These are phyloP conservation scores for Gryllus longicercus DNA, from an alignment of 2,888 invertebrate species.

Conservation along the genomic window DNA sequence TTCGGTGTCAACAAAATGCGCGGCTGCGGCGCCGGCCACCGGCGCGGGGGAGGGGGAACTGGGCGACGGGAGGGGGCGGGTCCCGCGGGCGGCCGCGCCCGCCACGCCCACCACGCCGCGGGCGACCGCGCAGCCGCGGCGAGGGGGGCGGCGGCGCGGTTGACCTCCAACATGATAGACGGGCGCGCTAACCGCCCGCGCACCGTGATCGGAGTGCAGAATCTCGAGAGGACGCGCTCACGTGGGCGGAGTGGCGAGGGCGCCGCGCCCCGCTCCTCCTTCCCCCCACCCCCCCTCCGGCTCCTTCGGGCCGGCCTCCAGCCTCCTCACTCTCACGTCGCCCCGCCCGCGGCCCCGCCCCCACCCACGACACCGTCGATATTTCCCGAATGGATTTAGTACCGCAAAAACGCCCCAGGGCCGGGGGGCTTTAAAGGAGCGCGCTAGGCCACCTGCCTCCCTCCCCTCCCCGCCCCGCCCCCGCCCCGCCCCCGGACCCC, in stretches of 20 bases:
- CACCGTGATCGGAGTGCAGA: conserved; percentile 17
- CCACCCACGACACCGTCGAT: neutral
- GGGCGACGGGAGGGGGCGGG: no score
- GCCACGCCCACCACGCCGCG: no score
- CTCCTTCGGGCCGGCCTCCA: no score
- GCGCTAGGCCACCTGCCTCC: neutral
- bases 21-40: no score
- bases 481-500: no score
- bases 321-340: no score
- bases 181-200: neutral
- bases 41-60: no score
- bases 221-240: conserved; percentile 1
- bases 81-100: no score
- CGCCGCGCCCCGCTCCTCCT: neutral
- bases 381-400: conserved; percentile 17
- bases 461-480: no score
- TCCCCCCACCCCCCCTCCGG: no score
- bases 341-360: no score
- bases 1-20: no score
- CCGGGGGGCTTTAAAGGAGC: neutral
- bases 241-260: neutral
- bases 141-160: neutral
- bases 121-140: neutral
- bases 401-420: neutral
- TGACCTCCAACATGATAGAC: conserved; percentile 17